Evolutionary conservation across 2,113 vertebrate genomes (phyloP).

Genomic region (Dryoscopus gambensis): DNA sequence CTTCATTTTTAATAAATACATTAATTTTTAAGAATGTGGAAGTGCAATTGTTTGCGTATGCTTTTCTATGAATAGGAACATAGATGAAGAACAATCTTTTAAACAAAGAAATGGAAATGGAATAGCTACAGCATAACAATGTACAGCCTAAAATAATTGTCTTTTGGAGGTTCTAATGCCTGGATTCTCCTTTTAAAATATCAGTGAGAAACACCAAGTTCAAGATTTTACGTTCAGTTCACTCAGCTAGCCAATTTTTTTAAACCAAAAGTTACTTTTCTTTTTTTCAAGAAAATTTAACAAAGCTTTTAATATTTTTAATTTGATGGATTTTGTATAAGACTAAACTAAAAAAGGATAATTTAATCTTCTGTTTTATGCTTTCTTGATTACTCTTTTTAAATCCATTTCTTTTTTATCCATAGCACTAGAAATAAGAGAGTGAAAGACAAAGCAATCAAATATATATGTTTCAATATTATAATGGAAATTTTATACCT

Average conservation of each 20-base stretch:
- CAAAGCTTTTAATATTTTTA: not conserved
- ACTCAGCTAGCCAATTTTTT: not conserved
- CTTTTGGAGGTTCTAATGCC: not conserved
- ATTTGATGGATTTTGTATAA: not conserved
- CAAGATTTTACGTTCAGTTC: not conserved
- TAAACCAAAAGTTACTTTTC: not conserved
- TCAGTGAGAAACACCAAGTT: not conserved
- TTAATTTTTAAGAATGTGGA: not conserved
- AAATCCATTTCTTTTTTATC: not conserved
- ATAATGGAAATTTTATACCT: not conserved
- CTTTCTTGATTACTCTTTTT: not conserved
- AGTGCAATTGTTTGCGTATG: not conserved
- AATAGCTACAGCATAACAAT: not conserved
- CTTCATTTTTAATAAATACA: not conserved
- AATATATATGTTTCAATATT: not conserved
- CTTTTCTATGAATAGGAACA: not conserved
- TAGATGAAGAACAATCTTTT: not conserved
- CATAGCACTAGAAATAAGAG: not conserved
- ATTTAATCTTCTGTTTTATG: not conserved
- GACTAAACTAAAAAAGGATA: not conserved
- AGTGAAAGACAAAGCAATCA: not conserved
- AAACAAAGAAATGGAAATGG: not conserved
- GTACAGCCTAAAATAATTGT: not conserved
- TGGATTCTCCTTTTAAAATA: not conserved
- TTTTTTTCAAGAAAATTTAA: not conserved